These are phyloP conservation scores for Sceliomorpha sp. DNA, from an alignment of 2,888 invertebrate species.

Conservation along the genomic window DNA sequence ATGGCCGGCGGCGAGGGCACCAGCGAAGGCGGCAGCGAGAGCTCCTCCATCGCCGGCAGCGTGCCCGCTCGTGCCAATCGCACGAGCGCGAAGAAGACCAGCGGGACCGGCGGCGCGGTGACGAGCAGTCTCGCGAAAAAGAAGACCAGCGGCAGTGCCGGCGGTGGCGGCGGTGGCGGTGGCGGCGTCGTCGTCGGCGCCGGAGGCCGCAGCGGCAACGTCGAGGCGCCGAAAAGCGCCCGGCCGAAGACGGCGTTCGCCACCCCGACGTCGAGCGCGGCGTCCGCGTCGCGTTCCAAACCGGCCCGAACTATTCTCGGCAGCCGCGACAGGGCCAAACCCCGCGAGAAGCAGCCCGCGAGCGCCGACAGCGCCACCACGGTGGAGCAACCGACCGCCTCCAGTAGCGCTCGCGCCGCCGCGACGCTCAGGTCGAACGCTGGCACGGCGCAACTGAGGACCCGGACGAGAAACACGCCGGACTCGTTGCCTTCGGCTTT, in stretches of 20 bases:
- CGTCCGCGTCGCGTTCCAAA: conserved; percentile 63
- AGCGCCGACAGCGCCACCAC: conserved; percentile 20
- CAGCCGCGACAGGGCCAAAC: conserved; percentile 83
- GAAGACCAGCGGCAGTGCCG: conserved; percentile 62
- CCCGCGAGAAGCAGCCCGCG: conserved; percentile 83
- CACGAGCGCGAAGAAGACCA: conserved; percentile 77
- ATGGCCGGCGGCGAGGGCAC: conserved; percentile 81
- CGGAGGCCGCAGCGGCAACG: conserved; percentile 66
- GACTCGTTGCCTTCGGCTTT: conserved; percentile 74
- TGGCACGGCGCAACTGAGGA: conserved; percentile 48
- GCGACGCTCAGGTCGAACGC: conserved; percentile 66
- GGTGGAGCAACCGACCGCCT: conserved; percentile 13
- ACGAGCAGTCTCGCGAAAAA: conserved; percentile 57
- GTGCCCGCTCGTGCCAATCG: conserved; percentile 72
- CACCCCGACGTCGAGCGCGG: no score
- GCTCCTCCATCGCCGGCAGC: conserved; percentile 85
- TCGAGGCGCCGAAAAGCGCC: conserved; percentile 80
- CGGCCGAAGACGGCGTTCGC: conserved; percentile 59
- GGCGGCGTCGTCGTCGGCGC: conserved; percentile 42
- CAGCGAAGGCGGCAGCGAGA: conserved; percentile 89
- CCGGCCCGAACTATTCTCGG: conserved; percentile 74
- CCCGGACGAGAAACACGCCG: conserved; percentile 71
- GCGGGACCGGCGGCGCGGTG: conserved; percentile 55
- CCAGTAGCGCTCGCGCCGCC: conserved; percentile 66
- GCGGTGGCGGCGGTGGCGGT: conserved; percentile 70